Evolutionary conservation across 2,888 invertebrate species (phyloP), one percentile per base, ranked within the genome.

Genomic region (Athalia rosae): DNA sequence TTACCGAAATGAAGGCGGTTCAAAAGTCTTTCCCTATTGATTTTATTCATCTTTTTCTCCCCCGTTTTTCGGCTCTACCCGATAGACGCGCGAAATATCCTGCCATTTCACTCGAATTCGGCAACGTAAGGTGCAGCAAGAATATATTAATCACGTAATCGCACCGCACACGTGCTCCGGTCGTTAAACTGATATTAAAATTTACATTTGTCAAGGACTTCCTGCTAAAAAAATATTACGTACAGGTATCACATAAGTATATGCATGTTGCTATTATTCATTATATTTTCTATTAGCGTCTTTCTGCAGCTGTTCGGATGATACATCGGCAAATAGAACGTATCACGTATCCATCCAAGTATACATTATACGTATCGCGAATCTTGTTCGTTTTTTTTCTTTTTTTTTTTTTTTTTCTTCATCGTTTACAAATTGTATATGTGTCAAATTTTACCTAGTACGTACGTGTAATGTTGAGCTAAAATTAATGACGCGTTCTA

Each of bases 141-240:
- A 3, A 59, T 59, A 59, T 59, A 59, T n/a, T 59, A 13, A 6
- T 6, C 13, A 59, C 9, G 2, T 6, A 59, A 8, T 7, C 13
- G 59, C 13, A 6, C 59, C 11, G n/a, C n/a, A 59, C 15, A 58
- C 45, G 64, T 13, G 45, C 8, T 8, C 4, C 64, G 64, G 64
- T 64, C 64, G 64, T 64, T 64, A 64, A 64, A 64, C 64, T 47
- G 47, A 8, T 28, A 28, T 28, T 1, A 28, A 28, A 64, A 64
- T 64, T 64, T 64, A 47, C 64, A 64, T 64, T 15, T 64, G 64
- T 64, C 64, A 64, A 64, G 64, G 64, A 45, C 64, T 64, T 64
- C 64, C 64, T 64, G 47, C 47, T 64, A 47, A 47, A 43, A 58
- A 43, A 41, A 11, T 62, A 41, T 43, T 28, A n/a, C 62, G 11